Conservation (phyloP, 2,888 invertebrate genomes). For the Drosophila hamatofila region DNA sequence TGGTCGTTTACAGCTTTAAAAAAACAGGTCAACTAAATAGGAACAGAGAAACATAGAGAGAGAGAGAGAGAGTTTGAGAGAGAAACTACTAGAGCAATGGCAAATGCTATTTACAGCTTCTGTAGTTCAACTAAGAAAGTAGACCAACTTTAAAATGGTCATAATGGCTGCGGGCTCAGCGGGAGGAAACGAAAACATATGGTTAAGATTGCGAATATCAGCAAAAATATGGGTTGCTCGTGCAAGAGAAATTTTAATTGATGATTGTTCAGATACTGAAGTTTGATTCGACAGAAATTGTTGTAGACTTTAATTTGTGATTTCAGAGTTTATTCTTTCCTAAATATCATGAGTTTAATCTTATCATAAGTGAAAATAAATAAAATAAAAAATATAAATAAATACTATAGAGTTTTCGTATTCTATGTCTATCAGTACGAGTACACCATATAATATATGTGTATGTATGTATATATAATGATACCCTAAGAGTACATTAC, state of each 20-base stretch:
- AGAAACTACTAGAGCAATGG: slow-evolving; percentile 11
- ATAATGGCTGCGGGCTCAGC: background rate
- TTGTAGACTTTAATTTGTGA: background rate
- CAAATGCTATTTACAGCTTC: slow-evolving; percentile 26
- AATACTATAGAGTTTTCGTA: background rate
- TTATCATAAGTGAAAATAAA: background rate
- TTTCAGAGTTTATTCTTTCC: background rate
- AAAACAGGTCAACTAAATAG: slow-evolving; percentile 66
- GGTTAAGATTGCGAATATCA: background rate
- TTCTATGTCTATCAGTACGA: background rate
- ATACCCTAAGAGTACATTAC: background rate
- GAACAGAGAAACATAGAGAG: background rate
- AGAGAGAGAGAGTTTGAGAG: background rate
- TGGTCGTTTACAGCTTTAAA: slow-evolving; percentile 52
- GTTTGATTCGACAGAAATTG: background rate
- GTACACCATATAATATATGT: background rate
- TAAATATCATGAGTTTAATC: background rate
- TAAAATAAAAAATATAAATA: background rate
- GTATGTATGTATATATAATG: no score
- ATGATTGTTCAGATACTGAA: background rate
- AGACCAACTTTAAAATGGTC: slow-evolving; percentile 2
- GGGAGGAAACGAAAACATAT: background rate
- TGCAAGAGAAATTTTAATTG: background rate
- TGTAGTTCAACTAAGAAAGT: slow-evolving; percentile 47
- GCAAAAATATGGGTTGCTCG: background rate